Evolutionary conservation across 23 tunicate species (phyloP).

Genomic region (Phallusia fumigata): DNA sequence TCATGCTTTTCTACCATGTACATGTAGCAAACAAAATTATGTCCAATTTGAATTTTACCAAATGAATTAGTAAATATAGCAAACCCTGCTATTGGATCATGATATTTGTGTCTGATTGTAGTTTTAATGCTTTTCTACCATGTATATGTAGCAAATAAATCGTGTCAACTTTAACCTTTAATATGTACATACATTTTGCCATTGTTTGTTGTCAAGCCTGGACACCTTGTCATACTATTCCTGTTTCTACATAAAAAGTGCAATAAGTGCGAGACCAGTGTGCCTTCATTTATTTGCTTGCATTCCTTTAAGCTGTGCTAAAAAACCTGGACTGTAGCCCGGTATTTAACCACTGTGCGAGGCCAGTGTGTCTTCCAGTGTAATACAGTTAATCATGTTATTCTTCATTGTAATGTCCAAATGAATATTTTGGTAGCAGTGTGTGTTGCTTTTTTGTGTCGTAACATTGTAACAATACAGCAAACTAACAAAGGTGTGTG

Average conservation of each 20-base stretch:
- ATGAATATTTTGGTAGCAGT: too few species aligned
- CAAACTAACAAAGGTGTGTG: too few species aligned
- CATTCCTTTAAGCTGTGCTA: background rate
- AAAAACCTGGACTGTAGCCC: too few species aligned
- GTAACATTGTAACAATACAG: too few species aligned
- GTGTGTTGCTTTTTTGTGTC: too few species aligned
- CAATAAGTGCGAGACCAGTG: constrained; percentile 31
- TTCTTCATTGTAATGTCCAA: background rate
- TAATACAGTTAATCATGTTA: background rate
- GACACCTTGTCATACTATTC: background rate
- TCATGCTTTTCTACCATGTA: too few species aligned
- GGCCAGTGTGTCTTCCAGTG: constrained; percentile 55
- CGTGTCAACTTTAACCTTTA: background rate
- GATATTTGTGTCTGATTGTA: too few species aligned
- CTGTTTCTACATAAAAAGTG: background rate
- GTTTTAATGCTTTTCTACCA: too few species aligned
- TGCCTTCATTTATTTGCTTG: constrained; percentile 18
- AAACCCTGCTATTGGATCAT: too few species aligned
- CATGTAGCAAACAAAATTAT: too few species aligned
- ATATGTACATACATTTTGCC: background rate
- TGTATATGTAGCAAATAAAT: background rate
- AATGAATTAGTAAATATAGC: too few species aligned
- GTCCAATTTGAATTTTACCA: too few species aligned
- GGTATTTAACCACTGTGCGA: constrained; percentile 30
- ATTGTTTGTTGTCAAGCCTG: background rate